Conservation (phyloP, 2,113 vertebrate genomes). For the Archocentrus centrarchus region DNA sequence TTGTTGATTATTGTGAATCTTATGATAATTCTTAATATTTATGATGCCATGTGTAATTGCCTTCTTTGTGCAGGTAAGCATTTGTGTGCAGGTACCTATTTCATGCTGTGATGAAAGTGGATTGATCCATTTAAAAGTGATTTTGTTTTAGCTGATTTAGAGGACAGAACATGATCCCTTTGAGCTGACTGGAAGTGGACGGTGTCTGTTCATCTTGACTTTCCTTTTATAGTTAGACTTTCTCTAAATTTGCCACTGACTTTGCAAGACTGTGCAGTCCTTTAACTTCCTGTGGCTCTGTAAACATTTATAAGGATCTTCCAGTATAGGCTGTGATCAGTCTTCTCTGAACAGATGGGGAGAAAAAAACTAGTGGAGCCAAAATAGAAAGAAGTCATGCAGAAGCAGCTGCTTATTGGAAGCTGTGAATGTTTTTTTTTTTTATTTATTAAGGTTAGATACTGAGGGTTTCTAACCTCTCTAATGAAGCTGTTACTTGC, state of each 20-base stretch:
- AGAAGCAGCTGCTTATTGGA: not conserved
- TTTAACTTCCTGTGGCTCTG: not conserved
- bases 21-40: not conserved
- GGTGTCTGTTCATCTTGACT: not conserved
- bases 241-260: not conserved
- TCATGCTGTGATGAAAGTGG: not conserved
- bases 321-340: not conserved
- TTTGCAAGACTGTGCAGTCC: not conserved
- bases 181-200: not conserved
- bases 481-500: not conserved
- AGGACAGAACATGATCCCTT: not conserved
- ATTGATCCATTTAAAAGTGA: not conserved
- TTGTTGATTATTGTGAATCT: not conserved
- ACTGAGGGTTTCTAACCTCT: not conserved
- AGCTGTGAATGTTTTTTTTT: not conserved
- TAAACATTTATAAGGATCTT: not conserved
- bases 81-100: not conserved
- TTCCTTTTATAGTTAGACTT: not conserved
- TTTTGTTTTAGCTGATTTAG: not conserved
- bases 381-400: not conserved
- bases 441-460: not conserved
- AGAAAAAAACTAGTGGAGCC: not conserved
- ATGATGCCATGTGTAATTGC: no score
- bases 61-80: not conserved
- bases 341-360: constrained; percentile 7